Conservation (phyloP, 2,888 invertebrate genomes). For the Ormyrus labotus region DNA sequence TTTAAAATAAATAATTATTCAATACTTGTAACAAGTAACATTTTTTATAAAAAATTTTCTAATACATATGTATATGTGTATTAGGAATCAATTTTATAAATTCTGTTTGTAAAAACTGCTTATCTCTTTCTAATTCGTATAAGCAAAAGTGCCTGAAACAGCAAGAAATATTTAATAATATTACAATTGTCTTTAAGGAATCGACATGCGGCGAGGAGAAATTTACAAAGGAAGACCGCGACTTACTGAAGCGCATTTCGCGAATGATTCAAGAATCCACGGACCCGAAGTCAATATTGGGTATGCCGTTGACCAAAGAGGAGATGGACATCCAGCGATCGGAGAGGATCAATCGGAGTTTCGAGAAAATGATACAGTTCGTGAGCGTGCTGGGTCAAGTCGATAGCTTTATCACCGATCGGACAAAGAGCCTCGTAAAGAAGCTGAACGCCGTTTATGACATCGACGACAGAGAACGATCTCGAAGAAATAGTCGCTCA, state of each 20-base stretch:
- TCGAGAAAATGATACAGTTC: constrained; percentile 77
- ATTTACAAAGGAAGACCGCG: constrained; percentile 61
- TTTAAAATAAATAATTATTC: no score
- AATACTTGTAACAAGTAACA: no score
- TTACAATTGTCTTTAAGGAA: neutral
- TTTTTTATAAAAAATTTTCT: no score
- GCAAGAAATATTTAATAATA: neutral
- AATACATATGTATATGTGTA: neutral
- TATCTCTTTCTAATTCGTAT: no score
- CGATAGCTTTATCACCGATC: constrained; percentile 76
- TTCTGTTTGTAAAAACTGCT: neutral
- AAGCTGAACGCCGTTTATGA: constrained; percentile 76
- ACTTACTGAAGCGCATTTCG: constrained; percentile 60
- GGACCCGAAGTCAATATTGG: constrained; percentile 26
- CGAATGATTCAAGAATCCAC: constrained; percentile 46
- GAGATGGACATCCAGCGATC: constrained; percentile 65
- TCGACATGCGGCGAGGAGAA: constrained; percentile 50
- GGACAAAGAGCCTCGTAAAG: constrained; percentile 73
- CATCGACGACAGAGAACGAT: constrained; percentile 68
- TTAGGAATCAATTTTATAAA: neutral
- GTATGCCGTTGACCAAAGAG: constrained; percentile 12
- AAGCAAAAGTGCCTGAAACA: no score
- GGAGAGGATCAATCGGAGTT: constrained; percentile 74
- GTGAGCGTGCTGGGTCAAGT: constrained; percentile 77
- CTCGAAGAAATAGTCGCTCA: constrained; percentile 49